Percentiles rank a stretch among this genome's conserved stretches.
phyloP scores from a whole-genome alignment of 2,888 invertebrate species.

The Hemithea aestivaria region DNA sequence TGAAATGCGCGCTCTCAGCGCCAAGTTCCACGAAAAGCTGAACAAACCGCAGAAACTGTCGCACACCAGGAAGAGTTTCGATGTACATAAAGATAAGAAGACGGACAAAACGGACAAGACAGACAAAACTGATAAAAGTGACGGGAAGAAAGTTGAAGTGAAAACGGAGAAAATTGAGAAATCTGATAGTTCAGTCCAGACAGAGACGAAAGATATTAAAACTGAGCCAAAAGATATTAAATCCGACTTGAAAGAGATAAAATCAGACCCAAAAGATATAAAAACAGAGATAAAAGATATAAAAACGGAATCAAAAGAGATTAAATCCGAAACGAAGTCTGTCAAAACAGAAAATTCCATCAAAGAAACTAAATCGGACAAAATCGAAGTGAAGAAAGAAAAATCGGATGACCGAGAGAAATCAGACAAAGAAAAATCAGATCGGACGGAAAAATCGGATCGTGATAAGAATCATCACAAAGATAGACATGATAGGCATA shows the following conservation, averaged over 20 bases:
- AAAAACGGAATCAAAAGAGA: no score
- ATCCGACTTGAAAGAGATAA: constrained; percentile 24
- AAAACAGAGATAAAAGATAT: constrained; percentile 21
- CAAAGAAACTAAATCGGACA: constrained; percentile 24
- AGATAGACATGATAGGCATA: constrained; percentile 47
- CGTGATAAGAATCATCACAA: constrained; percentile 47
- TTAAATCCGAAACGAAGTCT: constrained; percentile 16
- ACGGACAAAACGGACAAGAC: constrained; percentile 19
- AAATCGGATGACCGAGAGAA: constrained; percentile 34
- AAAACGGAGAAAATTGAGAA: constrained; percentile 19
- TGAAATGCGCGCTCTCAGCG: constrained; percentile 71
- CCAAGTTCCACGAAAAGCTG: constrained; percentile 64
- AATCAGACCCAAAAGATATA: constrained; percentile 10
- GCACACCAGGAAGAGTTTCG: constrained; percentile 54
- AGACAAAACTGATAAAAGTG: constrained; percentile 36
- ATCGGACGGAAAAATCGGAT: constrained; percentile 29
- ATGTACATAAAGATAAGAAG: constrained; percentile 47
- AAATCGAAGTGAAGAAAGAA: constrained; percentile 10
- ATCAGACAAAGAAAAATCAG: constrained; percentile 16
- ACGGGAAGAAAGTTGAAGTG: constrained; percentile 26
- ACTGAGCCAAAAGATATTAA: constrained; percentile 18
- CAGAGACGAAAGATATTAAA: constrained; percentile 5
- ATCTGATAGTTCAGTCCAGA: background rate
- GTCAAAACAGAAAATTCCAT: constrained; percentile 22
- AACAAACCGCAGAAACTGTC: constrained; percentile 50